A percentile compares a stretch with the other conserved stretches of the same genome.
These are phyloP conservation scores for Ciona savignyi DNA, from an alignment of 23 tunicate species.

Conservation along the genomic window DNA sequence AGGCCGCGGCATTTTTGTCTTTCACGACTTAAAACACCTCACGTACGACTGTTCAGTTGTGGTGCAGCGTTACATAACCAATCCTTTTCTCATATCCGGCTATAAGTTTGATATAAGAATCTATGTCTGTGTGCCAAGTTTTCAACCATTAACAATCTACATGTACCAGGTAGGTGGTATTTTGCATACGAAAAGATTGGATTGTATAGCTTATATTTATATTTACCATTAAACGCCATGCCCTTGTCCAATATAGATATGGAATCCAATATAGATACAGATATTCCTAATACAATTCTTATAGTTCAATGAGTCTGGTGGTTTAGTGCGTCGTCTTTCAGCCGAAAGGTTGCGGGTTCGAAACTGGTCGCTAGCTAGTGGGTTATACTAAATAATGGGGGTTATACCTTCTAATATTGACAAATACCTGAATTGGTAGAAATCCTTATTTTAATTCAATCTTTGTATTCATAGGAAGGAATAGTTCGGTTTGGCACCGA, in stretches of 20 bases:
- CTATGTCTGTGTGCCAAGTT: conserved; percentile 89
- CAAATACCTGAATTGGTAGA: background rate
- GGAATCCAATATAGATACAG: too few relatives aligned
- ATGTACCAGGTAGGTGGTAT: conserved; percentile 70
- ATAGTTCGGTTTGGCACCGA: conserved; percentile 83
- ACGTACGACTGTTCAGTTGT: conserved; percentile 82
- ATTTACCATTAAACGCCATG: too few relatives aligned
- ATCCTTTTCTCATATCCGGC: conserved; percentile 73
- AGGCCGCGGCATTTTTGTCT: conserved; percentile 89
- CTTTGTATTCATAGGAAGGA: conserved; percentile 39
- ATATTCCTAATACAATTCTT: background rate
- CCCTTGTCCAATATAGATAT: too few relatives aligned
- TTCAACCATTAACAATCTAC: conserved; percentile 77
- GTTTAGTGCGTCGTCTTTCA: too few relatives aligned
- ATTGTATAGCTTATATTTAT: too few relatives aligned
- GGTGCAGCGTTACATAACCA: conserved; percentile 70
- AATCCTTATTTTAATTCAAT: background rate
- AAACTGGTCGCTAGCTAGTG: too few relatives aligned
- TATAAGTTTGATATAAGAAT: conserved; percentile 84
- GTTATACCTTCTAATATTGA: background rate
- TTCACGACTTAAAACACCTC: conserved; percentile 73
- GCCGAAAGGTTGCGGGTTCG: too few relatives aligned
- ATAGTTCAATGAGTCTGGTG: too few relatives aligned
- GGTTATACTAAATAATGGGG: too few relatives aligned
- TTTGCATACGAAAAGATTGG: too few relatives aligned